These are phyloP conservation scores for Sciaenops ocellatus DNA, from an alignment of 2,797 vertebrate genomes.

Conservation along the genomic window DNA sequence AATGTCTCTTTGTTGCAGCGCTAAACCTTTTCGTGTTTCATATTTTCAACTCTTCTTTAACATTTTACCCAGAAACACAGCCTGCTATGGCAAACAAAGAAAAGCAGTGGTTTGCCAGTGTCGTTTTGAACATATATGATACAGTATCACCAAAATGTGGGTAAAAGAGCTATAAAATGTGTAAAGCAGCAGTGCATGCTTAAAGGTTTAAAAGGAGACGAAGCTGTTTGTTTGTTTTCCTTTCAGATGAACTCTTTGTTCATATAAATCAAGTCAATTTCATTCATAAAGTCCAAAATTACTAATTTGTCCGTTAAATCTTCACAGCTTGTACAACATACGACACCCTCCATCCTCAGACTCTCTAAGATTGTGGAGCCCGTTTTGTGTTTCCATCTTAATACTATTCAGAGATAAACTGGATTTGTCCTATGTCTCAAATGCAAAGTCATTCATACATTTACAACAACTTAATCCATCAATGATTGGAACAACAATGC, in stretches of 20 bases:
- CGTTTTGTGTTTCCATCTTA: neutral
- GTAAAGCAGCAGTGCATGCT: neutral
- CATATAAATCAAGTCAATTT: neutral
- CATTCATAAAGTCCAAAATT: neutral
- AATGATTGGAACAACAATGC: neutral
- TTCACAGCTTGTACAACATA: neutral
- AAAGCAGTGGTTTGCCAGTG: neutral
- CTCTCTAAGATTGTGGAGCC: neutral
- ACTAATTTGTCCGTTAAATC: neutral
- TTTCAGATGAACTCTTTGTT: neutral
- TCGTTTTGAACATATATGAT: neutral
- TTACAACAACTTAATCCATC: neutral
- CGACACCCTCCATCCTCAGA: neutral
- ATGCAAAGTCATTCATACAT: neutral
- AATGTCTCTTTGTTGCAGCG: slow-evolving; percentile 1
- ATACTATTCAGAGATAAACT: neutral
- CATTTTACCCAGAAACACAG: neutral
- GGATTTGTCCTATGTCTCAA: neutral
- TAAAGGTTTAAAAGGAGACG: neutral
- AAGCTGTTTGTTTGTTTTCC: neutral
- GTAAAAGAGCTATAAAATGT: neutral
- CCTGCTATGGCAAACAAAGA: neutral
- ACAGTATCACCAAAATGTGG: neutral
- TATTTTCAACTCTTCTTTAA: no score
- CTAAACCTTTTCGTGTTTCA: neutral